phyloP scores from a whole-genome alignment of 2,113 vertebrate species.

The Callipepla californica region DNA sequence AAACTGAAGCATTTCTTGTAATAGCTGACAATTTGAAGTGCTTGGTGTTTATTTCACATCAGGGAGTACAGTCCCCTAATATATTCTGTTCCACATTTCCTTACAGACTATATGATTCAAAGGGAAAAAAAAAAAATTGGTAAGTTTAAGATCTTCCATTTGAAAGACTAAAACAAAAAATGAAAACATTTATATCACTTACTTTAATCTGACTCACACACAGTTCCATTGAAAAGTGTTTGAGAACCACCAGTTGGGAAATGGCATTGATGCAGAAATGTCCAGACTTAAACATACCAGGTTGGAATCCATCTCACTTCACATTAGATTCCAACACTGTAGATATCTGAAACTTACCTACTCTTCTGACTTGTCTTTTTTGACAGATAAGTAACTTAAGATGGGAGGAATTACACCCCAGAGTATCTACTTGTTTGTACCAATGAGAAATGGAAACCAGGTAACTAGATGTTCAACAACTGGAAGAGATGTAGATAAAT shows the following conservation, averaged over 20 bases:
- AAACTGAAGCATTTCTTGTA: neutral
- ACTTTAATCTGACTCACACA: neutral
- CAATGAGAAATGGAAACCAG: neutral
- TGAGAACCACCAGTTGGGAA: slow-evolving; percentile 44
- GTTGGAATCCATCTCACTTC: slow-evolving; percentile 41
- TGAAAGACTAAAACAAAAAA: neutral
- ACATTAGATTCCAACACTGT: neutral
- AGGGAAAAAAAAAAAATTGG: neutral
- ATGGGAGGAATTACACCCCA: neutral
- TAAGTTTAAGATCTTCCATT: neutral
- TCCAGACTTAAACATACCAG: slow-evolving; percentile 53
- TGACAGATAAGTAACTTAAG: neutral
- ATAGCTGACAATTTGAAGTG: neutral
- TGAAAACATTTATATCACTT: slow-evolving; percentile 11
- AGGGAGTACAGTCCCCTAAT: neutral
- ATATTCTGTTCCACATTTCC: neutral
- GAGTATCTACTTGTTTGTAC: neutral
- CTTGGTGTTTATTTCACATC: neutral
- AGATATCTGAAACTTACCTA: neutral
- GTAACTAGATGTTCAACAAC: neutral
- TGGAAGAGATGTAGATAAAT: neutral
- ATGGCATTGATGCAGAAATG: slow-evolving; percentile 8
- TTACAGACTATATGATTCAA: neutral
- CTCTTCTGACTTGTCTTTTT: neutral
- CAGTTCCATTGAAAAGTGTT: neutral